Evolutionary conservation across 2,797 vertebrate genomes (phyloP), one percentile per base, ranked within the genome.

Genomic region (Gymnodraco acuticeps): DNA sequence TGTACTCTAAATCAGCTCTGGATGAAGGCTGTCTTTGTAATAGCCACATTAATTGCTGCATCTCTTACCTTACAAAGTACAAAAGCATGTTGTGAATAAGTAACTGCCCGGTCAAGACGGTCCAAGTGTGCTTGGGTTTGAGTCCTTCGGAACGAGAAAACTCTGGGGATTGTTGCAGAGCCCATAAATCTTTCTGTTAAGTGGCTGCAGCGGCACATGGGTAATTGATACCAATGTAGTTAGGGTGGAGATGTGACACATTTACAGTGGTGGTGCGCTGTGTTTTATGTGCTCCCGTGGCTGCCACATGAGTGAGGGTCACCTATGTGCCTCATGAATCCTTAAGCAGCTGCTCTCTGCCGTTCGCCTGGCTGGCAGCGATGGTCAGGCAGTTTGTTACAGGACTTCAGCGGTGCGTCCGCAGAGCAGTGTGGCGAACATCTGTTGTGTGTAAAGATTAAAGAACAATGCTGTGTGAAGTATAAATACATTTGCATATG

Each of bases 291-390:
- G 88, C 92, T 92, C 88, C 68, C 16, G 87, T 88, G 90, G 82
- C 84, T 87, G 81, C 78, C 84, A 88, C 80, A 56, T 81, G 88
- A 91, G 90, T 84, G 86, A 93, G 93, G 92, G 92, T 95, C 91
- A 94, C 90, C 92, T 93, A 89, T 83, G 94, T 93, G 92, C 91
- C 91, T 94, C 91, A 93, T 94, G 94, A 94, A 94, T 95, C 93
- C 92, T 95, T 94, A 92, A 95, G 80, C 94, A 94, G 94, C 92
- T 92, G 93, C 93, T 92, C 78, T 80, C 75, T 42, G 87, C 90
- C 82, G 86, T 84, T 82, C 73, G 68, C 89, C 82, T 58, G 87
- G 89, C 86, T 84, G 87, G 87, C 77, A 73, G 79, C 46, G 77
- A 77, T 80, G 85, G 69, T 52, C 54, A 52, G 73, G 72, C 81